phyloP scores from a whole-genome alignment of 1,140 invertebrate genomes.

The Cardiocondyla obscurior region DNA sequence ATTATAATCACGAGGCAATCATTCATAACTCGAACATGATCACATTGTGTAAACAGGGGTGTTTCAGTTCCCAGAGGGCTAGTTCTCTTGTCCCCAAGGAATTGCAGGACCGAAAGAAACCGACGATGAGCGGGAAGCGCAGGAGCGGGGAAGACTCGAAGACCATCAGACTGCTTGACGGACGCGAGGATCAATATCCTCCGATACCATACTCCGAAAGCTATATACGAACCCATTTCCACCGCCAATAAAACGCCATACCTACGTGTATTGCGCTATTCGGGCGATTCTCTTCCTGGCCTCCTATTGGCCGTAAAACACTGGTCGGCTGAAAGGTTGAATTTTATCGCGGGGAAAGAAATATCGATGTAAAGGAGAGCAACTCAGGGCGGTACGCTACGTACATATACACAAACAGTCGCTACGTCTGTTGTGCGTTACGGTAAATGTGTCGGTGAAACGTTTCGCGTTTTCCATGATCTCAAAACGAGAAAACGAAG shows the following conservation, averaged over 20 bases:
- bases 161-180: slow-evolving; percentile 82
- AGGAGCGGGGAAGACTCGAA: slow-evolving; percentile 71
- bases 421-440: slow-evolving; percentile 27
- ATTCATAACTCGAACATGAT: slow-evolving; percentile 28
- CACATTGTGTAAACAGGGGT: neutral
- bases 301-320: slow-evolving; percentile 83
- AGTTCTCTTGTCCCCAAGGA: slow-evolving; percentile 32
- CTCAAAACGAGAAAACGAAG: slow-evolving; percentile 34
- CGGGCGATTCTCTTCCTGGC: slow-evolving; percentile 79
- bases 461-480: slow-evolving; percentile 42
- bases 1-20: neutral
- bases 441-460: slow-evolving; percentile 43
- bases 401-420: slow-evolving; percentile 49
- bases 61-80: slow-evolving; percentile 31
- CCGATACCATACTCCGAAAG: slow-evolving; percentile 83
- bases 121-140: slow-evolving; percentile 59
- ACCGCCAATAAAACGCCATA: slow-evolving; percentile 83
- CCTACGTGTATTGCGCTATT: slow-evolving; percentile 82
- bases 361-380: slow-evolving; percentile 79
- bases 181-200: slow-evolving; percentile 84
- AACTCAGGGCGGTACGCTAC: slow-evolving; percentile 50
- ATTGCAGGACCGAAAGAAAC: slow-evolving; percentile 40
- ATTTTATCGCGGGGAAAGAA: slow-evolving; percentile 81
- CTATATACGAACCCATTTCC: slow-evolving; percentile 82
- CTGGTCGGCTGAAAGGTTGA: slow-evolving; percentile 82